Evolutionary conservation across 1,140 invertebrate genomes (phyloP), one percentile per base, ranked within the genome.

Genomic region (Hestina assimilis): DNA sequence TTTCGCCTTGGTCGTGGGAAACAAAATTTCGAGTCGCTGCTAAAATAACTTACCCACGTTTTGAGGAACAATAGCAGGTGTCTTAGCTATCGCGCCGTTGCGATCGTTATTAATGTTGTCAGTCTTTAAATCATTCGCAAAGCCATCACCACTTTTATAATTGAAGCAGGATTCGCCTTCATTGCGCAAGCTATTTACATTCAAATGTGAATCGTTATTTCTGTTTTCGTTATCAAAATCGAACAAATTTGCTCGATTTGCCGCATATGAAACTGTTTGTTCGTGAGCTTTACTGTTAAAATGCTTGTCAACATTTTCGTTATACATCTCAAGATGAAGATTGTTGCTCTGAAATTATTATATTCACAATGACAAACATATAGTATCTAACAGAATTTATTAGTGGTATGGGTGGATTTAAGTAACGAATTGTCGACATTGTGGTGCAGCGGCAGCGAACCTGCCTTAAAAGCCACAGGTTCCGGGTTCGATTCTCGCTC

Each of bases 321-420:
- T 70, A 17, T 67, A 73, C 0, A 73, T 60, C 1, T 23, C 60
- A 17, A 67, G 70, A 19, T 73, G 62, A 26, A 63, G 59, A 14
- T 53, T 23, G 1, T 51, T 9, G n/a, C 55, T 56, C 64, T 66
- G 17, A 23, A 63, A 52, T 28, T 28, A 21, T 1, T 20, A 43
- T 9, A 12, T 26, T n/a, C 15, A 7, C 3, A 5, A 17, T 17
- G 12, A 40, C 14, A 17, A 3, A 17, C 7, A 28, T 12, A 24
- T 9, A 43, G n/a, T 31, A 3, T 31, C 11, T n/a, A n/a, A n/a
- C n/a, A n/a, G n/a, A n/a, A n/a, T n/a, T n/a, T n/a, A n/a, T n/a
- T n/a, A n/a, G n/a, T n/a, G n/a, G n/a, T n/a, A n/a, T n/a, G n/a
- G n/a, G n/a, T n/a, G n/a, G n/a, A n/a, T n/a, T n/a, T n/a, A n/a